Evolutionary conservation across 2,113 vertebrate genomes (phyloP), one percentile per base, ranked within the genome.

Genomic region (Trochalopteron elliotii): DNA sequence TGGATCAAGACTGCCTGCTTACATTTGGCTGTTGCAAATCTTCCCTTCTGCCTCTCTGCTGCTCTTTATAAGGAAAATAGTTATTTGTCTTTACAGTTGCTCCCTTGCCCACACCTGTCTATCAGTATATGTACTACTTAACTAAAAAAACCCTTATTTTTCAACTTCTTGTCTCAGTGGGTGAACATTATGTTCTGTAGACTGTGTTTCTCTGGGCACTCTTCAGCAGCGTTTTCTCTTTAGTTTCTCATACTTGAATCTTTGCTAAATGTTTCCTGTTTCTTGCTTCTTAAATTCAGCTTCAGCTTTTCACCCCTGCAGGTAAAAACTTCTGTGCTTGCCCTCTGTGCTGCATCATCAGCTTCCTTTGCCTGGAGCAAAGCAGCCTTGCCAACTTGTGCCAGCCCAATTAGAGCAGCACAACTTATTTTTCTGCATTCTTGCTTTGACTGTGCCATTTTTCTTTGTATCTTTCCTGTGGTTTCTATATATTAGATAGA

Each of bases 1-100:
- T n/a, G 53, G 30, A 61, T 20, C 0, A 1, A 39, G 33, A 33
- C 25, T 56, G 10, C 22, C 14, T 0, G 0, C 28, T 53, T 69
- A 21, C 0, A 15, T 63, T 53, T 83, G 21, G 2, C 24, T 44
- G 24, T 52, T 21, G 10, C 7, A 56, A 15, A 70, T 23, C 8
- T 87, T 22, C 17, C 18, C 24, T 83, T 64, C 14, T 82, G 30
- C 11, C 12, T 57, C 31, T 82, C 39, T 74, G 15, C 47, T 45
- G 0, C 40, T 83, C 22, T 57, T 87, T 71, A 18, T 11, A 28
- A 61, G 60, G 33, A 37, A 50, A 71, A 30, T 11, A 57, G 11
- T 15, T n/a, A 17, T 2, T 21, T 55, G 33, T 25, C 27, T 71
- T 55, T 67, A 37, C 35, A 60, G 16, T 7, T 89, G 10, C 42